A percentile compares a stretch with the other conserved stretches of the same genome.
Conservation (phyloP, 2,113 vertebrate genomes). For the Cynoglossus semilaevis region DNA sequence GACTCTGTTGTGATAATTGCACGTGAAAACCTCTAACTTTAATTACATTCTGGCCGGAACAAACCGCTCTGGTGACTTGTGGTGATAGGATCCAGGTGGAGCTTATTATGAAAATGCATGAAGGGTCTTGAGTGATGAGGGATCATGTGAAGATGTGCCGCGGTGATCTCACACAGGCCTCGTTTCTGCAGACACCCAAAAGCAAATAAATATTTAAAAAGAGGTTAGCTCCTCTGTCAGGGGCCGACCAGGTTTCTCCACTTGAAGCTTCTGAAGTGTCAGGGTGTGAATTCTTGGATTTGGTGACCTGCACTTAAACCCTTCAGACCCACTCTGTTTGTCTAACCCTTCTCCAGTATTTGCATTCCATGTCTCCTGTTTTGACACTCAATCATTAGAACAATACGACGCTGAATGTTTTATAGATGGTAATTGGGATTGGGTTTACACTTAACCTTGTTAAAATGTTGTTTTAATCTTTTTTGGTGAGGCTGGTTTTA, state of each 20-base stretch:
- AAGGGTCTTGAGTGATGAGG: slow-evolving; percentile 45
- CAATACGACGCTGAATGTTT: slow-evolving; percentile 4
- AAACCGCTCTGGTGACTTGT: slow-evolving; percentile 38
- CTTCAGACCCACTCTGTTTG: not conserved
- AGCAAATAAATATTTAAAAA: slow-evolving; percentile 64
- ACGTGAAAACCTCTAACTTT: slow-evolving; percentile 54
- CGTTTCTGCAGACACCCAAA: slow-evolving; percentile 29
- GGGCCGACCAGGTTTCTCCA: slow-evolving; percentile 32
- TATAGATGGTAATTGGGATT: slow-evolving; percentile 12
- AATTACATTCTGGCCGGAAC: slow-evolving; percentile 61
- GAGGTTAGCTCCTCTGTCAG: slow-evolving; percentile 36
- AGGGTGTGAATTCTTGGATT: slow-evolving; percentile 43
- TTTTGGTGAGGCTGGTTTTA: slow-evolving; percentile 32
- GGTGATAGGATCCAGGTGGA: slow-evolving; percentile 64
- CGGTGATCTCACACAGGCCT: slow-evolving; percentile 33
- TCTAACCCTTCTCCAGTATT: slow-evolving; percentile 2
- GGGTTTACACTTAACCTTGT: slow-evolving; percentile 12
- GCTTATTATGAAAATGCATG: slow-evolving; percentile 50
- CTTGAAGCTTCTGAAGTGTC: slow-evolving; percentile 32
- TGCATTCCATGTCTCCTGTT: slow-evolving; percentile 11
- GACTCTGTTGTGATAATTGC: slow-evolving; percentile 60
- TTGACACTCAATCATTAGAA: not conserved
- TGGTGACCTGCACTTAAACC: slow-evolving; percentile 38
- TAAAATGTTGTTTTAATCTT: slow-evolving; percentile 27
- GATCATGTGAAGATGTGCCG: slow-evolving; percentile 62